Percentiles rank a stretch among this genome's conserved stretches.
Conservation (phyloP, 1,140 invertebrate genomes). For the Elysia chlorotica region DNA sequence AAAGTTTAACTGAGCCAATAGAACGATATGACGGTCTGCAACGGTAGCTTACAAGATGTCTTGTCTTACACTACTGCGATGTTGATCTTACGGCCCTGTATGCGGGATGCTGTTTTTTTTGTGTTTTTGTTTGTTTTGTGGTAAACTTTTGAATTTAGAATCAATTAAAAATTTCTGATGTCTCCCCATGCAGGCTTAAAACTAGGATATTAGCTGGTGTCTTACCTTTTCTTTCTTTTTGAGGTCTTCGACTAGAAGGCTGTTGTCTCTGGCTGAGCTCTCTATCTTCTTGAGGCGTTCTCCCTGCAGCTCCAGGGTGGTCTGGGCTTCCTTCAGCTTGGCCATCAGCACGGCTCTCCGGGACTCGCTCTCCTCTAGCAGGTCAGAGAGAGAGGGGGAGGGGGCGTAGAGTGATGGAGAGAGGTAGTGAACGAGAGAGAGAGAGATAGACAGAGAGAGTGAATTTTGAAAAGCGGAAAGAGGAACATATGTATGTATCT, state of each 20-base stretch:
- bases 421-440: neutral
- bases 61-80: too few relatives aligned
- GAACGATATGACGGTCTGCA: too few relatives aligned
- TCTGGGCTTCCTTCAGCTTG: constrained; percentile 57
- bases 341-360: constrained; percentile 45
- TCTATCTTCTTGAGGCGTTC: constrained; percentile 50
- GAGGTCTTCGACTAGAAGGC: constrained; percentile 46
- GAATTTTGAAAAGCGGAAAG: neutral
- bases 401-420: too few relatives aligned
- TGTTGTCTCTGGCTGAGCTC: constrained; percentile 49
- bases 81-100: too few relatives aligned
- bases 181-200: too few relatives aligned
- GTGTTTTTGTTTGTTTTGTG: too few relatives aligned
- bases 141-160: too few relatives aligned
- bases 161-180: too few relatives aligned
- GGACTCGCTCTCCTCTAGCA: constrained; percentile 50
- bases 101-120: too few relatives aligned
- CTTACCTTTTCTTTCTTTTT: constrained; percentile 53
- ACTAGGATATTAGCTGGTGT: too few relatives aligned
- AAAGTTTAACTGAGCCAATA: too few relatives aligned
- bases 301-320: constrained; percentile 54
- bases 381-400: neutral
- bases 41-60: too few relatives aligned
- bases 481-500: neutral
- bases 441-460: neutral